Base-by-base conservation (phyloP, 2,797 vertebrate species). In the Pantherophis alleghaniensis region DNA sequence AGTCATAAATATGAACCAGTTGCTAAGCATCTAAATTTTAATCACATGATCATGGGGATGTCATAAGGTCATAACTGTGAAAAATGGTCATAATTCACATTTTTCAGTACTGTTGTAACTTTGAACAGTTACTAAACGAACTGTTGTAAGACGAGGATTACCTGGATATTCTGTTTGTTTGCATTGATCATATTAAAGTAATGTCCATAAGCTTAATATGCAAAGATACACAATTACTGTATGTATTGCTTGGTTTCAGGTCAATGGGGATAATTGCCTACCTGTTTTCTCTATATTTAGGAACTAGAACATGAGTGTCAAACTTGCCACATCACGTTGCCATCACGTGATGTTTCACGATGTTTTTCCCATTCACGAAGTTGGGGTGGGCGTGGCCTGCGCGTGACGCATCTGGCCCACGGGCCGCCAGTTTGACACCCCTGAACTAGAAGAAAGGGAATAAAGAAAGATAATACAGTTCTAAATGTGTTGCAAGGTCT, bases 281-380 rank as follows among this genome's bases (percentile, higher is more conserved):
- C 20, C 32, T 63, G 3, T 16, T 60, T 86, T 93, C 26, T 90
- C 42, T 94, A 0, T 93, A 94, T 87, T 95, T 96, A 93, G 83
- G 94, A 94, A 92, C 91, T 89, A 91, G 88, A 11, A 12, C 18
- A 59, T 1, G 57, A 6, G 18, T 59, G 18, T 59, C 5, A 59
- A 59, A 59, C 18, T 20, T 59, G 57, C 57, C 57, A 59, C 2
- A 1, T 20, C 57, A 59, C 5, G 5, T 20, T 59, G 57, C 57
- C 57, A 59, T 59, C 57, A 20, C 0, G 18, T 20, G 57, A 20
- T 59, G 18, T 59, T 59, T 59, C 57, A 59, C 2, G 6, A 59
- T 20, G 18, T 59, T 59, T 59, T 59, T 20, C 57, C 18, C 57
- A 22, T 59, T 59, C 57, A 59, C 18, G 6, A 13, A 59, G 18